phyloP scores from a whole-genome alignment of 2,113 vertebrate species.

The Nerophis lumbriciformis region DNA sequence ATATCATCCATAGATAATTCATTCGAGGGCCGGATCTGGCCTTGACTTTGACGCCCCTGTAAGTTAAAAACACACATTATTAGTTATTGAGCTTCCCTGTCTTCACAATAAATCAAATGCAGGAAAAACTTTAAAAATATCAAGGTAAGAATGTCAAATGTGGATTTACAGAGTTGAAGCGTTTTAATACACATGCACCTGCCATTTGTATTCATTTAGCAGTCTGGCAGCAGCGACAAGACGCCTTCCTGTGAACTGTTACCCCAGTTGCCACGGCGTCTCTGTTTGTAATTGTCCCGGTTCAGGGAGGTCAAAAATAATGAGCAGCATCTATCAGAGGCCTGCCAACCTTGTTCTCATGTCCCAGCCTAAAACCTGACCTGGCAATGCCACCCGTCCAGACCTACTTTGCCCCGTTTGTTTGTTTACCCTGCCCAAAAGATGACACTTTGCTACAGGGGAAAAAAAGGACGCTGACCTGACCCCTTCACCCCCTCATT shows the following conservation, averaged over 20 bases:
- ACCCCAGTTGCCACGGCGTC: conserved; percentile 42
- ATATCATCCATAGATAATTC: too few relatives aligned
- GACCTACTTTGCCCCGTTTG: conserved; percentile 50
- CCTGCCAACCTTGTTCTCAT: conserved; percentile 53
- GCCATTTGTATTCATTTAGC: too few relatives aligned
- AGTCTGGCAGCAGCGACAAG: conserved; percentile 35
- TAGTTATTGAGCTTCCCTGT: too few relatives aligned
- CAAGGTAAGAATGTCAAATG: too few relatives aligned
- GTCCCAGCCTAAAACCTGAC: conserved; percentile 51
- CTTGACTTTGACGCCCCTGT: too few relatives aligned
- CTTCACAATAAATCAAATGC: too few relatives aligned
- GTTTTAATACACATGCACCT: too few relatives aligned
- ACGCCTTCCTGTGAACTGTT: conserved; percentile 47
- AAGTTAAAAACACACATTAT: too few relatives aligned
- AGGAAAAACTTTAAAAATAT: too few relatives aligned
- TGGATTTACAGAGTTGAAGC: too few relatives aligned
- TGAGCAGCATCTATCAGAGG: conserved; percentile 64
- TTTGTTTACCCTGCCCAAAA: conserved; percentile 66
- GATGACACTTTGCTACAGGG: conserved; percentile 52
- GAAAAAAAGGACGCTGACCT: conserved; percentile 56
- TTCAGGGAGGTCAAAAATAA: conserved; percentile 61
- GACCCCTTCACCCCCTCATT: conserved; percentile 58
- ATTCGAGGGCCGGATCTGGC: too few relatives aligned
- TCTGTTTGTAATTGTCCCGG: conserved; percentile 60
- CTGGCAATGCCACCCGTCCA: conserved; percentile 59